Evolutionary conservation across 2,113 vertebrate species (phyloP).

Genomic region (Otis tarda): DNA sequence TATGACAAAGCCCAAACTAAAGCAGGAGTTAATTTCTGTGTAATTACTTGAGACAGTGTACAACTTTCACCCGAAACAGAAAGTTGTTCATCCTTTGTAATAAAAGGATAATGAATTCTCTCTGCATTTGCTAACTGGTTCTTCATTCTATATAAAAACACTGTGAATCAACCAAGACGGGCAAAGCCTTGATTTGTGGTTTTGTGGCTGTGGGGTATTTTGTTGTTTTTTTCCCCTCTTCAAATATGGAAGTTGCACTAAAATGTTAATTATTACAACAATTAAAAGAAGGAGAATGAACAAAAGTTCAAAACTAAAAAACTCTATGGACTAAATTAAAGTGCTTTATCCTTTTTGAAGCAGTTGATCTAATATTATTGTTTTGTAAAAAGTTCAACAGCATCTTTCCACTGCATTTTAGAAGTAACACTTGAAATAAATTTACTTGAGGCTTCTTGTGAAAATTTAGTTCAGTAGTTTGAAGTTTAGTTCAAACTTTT

Average conservation of each 20-base stretch:
- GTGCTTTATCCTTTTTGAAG: not conserved
- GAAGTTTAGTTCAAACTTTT: not conserved
- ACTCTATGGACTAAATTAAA: not conserved
- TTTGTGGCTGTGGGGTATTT: not conserved
- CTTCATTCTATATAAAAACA: not conserved
- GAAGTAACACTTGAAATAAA: not conserved
- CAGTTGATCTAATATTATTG: not conserved
- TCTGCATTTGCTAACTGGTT: not conserved
- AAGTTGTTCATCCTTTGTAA: not conserved
- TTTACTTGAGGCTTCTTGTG: not conserved
- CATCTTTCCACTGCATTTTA: not conserved
- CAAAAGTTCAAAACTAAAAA: not conserved
- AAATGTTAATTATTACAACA: not conserved
- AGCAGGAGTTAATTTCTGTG: not conserved
- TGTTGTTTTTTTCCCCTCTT: accelerated
- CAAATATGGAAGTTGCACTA: not conserved
- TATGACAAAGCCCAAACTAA: not conserved
- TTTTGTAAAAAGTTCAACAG: not conserved
- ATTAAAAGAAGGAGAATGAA: not conserved
- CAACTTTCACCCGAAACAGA: not conserved
- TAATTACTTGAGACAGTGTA: not conserved
- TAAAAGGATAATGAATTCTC: not conserved
- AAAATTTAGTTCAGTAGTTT: not conserved
- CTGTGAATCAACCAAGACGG: not conserved
- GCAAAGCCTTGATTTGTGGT: not conserved